Base-by-base conservation (phyloP, 2,797 vertebrate species). In the Oreochromis mossambicus region DNA sequence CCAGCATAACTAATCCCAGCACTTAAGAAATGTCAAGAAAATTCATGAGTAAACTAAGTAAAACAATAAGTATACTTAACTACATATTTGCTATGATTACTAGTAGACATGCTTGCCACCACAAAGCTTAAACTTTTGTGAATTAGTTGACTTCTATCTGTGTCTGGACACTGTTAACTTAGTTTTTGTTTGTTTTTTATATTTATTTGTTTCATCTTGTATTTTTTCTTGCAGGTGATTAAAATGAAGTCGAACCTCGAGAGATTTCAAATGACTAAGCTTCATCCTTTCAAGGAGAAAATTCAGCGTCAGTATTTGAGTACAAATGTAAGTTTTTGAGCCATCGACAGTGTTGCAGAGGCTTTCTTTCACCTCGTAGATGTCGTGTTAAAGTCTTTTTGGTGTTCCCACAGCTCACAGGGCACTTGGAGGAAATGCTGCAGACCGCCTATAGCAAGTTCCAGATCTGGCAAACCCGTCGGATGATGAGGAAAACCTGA, bases 221-320 rank as follows among this genome's bases (percentile, higher is more conserved):
- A 36, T n/a, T 38, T 87, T 36, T 2, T 84, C 50, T 17, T 41
- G 51, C 86, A 99, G 99, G 97, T 99, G 94, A 95, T 97, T 58
- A 99, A 99, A 96, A 99, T 99, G 98, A 98, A 96, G 93, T 97
- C 97, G 91, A 99, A 98, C 95, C 97, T 99, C 70, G 98, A 99
- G 95, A 97, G 97, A 94, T 99, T 99, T 95, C 98, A 99, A 95
- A 92, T 97, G 93, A 97, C 97, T 86, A 99, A 99, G 94, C 97
- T 99, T 88, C 96, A 96, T 89, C 98, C 99, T 92, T 99, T 99
- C 96, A 97, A 99, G 95, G 98, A 98, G 88, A 99, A 99, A 93
- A 96, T 99, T 91, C 97, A 98, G 79, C 98, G 97, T 92, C 98
- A 99, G 94, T 99, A 99, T 96, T 97, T 99, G 90, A 98, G 97